Evolutionary conservation across 2,113 vertebrate species (phyloP).

Genomic region (Dendrocopos noguchii): DNA sequence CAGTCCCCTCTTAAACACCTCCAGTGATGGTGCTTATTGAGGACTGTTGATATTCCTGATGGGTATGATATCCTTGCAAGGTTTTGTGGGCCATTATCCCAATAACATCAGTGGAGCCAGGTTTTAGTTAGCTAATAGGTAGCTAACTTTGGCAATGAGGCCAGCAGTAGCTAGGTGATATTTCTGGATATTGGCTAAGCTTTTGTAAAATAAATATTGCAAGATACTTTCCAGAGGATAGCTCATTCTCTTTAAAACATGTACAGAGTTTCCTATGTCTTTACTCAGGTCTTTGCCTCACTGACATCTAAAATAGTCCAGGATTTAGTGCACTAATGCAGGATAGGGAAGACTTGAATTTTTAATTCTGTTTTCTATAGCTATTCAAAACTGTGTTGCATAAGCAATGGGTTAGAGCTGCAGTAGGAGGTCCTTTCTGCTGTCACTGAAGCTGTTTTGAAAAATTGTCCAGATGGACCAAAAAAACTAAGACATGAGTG

Average conservation of each 20-base stretch:
- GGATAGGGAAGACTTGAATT: background rate
- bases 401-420: background rate
- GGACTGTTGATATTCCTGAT: background rate
- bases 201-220: background rate
- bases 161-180: background rate
- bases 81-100: background rate
- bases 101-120: background rate
- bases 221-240: background rate
- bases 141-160: background rate
- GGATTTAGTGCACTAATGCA: background rate
- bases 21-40: too few relatives aligned
- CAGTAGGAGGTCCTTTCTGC: background rate
- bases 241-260: background rate
- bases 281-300: background rate
- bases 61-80: background rate
- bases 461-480: background rate
- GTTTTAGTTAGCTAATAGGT: background rate
- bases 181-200: background rate
- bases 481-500: background rate
- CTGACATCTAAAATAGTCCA: background rate
- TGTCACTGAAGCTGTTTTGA: background rate
- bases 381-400: background rate
- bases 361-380: background rate
- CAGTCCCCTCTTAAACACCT: too few relatives aligned
- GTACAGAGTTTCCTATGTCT: background rate